These are phyloP conservation scores for Mechanitis messenoides DNA, from an alignment of 2,888 invertebrate genomes.

Conservation along the genomic window DNA sequence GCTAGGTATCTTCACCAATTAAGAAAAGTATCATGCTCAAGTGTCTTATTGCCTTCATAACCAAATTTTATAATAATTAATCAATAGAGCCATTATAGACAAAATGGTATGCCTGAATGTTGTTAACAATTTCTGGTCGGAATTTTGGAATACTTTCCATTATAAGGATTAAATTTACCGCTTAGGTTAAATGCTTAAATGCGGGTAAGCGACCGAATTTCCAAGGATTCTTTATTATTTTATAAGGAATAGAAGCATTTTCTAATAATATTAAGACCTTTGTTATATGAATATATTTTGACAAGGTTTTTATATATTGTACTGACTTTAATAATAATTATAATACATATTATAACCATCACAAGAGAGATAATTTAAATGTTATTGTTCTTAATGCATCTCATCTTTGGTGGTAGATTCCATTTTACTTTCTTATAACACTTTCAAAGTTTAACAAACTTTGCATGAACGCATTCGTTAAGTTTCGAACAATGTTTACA, in stretches of 20 bases:
- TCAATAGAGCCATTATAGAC: constrained; percentile 16
- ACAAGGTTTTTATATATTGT: neutral
- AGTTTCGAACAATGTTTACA: constrained; percentile 26
- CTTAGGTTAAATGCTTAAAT: constrained; percentile 11
- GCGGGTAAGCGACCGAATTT: constrained; percentile 3
- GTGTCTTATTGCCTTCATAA: constrained; percentile 29
- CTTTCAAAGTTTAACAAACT: neutral
- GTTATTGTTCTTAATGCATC: too few species aligned
- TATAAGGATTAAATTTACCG: constrained; percentile 8
- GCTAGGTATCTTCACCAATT: constrained; percentile 65
- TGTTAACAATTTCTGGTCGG: constrained; percentile 12
- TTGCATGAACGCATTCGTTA: constrained; percentile 25
- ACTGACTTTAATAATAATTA: too few species aligned
- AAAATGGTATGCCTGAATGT: constrained; percentile 13
- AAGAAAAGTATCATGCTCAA: constrained; percentile 49
- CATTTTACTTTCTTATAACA: too few species aligned
- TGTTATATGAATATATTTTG: neutral
- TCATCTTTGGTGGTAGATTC: too few species aligned
- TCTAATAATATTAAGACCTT: neutral
- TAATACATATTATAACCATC: too few species aligned
- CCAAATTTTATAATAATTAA: constrained; percentile 22
- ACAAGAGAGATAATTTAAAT: too few species aligned
- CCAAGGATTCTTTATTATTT: constrained; percentile 2
- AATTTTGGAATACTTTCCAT: constrained; percentile 8
- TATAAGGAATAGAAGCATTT: neutral